phyloP scores from a whole-genome alignment of 2,888 invertebrate species.

The Drosophila hamatofila region DNA sequence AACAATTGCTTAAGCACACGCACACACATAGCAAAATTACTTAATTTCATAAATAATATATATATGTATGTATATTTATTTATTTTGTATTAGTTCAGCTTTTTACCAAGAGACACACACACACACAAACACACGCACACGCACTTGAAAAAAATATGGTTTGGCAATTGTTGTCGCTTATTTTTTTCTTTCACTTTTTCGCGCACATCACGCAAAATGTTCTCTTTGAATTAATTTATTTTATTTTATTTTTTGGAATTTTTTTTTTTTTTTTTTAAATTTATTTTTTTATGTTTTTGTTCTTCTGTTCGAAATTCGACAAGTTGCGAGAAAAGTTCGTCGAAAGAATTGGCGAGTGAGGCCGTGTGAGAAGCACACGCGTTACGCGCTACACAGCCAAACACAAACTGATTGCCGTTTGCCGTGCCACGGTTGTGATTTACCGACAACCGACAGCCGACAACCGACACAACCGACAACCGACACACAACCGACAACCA shows the following conservation, averaged over 20 bases:
- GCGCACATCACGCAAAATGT: constrained; percentile 27
- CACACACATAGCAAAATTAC: constrained; percentile 4
- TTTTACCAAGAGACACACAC: constrained; percentile 5
- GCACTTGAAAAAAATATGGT: constrained; percentile 37
- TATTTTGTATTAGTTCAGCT: neutral
- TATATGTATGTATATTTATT: neutral
- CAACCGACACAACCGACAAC: constrained; percentile 30
- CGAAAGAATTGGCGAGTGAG: constrained; percentile 20
- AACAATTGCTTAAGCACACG: constrained; percentile 32
- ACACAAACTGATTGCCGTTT: constrained; percentile 84
- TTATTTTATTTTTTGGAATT: neutral
- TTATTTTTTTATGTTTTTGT: neutral
- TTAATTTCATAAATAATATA: neutral
- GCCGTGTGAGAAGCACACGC: constrained; percentile 61
- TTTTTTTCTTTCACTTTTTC: constrained; percentile 25
- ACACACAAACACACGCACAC: constrained; percentile 14
- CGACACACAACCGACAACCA: constrained; percentile 23
- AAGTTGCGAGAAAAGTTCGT: constrained; percentile 28
- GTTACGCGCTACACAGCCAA: constrained; percentile 83
- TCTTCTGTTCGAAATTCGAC: constrained; percentile 28
- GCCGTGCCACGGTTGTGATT: constrained; percentile 81
- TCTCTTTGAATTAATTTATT: neutral
- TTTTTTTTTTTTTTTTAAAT: neutral
- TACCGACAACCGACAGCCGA: constrained; percentile 67
- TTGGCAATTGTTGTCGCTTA: constrained; percentile 17